Evolutionary conservation across 1,140 invertebrate genomes (phyloP).

Genomic region (Neomicropteryx cornuta): DNA sequence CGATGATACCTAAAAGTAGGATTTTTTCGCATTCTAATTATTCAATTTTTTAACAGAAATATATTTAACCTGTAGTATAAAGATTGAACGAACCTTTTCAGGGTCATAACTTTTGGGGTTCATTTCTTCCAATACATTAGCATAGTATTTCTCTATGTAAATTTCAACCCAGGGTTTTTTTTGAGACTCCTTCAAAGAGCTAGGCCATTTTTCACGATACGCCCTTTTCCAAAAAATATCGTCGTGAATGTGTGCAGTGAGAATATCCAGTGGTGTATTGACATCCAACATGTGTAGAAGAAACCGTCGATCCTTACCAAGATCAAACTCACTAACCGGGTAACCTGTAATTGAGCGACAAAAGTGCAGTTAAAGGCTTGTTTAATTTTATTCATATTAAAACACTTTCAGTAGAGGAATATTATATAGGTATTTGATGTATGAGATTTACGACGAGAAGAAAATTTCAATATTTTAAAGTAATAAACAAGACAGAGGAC

Average conservation of each 20-base stretch:
- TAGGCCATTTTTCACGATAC: slow-evolving; percentile 29
- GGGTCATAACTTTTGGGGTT: slow-evolving; percentile 36
- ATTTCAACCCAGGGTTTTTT: slow-evolving; percentile 34
- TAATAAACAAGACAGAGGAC: too few relatives aligned
- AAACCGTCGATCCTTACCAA: slow-evolving; percentile 31
- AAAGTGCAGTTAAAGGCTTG: neutral
- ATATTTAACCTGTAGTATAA: neutral
- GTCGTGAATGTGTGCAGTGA: slow-evolving; percentile 34
- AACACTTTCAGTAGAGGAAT: slow-evolving; percentile 18
- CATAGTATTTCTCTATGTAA: slow-evolving; percentile 34
- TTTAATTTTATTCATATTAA: slow-evolving; percentile 23
- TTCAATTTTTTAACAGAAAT: slow-evolving; percentile 1
- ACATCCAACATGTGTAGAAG: slow-evolving; percentile 34
- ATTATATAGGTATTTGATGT: neutral
- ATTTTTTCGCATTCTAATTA: slow-evolving; percentile 3
- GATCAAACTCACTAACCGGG: slow-evolving; percentile 10
- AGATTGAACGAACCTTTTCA: slow-evolving; percentile 26
- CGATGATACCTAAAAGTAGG: slow-evolving; percentile 26
- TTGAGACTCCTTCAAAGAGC: slow-evolving; percentile 19
- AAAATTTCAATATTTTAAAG: neutral
- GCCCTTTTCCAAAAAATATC: slow-evolving; percentile 39
- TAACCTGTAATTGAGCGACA: slow-evolving; percentile 9
- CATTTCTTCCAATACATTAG: slow-evolving; percentile 35
- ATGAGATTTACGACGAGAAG: neutral
- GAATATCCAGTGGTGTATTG: slow-evolving; percentile 29